Evolutionary conservation across 2,797 vertebrate genomes (phyloP).

Genomic region (Uromys caudimaculatus): DNA sequence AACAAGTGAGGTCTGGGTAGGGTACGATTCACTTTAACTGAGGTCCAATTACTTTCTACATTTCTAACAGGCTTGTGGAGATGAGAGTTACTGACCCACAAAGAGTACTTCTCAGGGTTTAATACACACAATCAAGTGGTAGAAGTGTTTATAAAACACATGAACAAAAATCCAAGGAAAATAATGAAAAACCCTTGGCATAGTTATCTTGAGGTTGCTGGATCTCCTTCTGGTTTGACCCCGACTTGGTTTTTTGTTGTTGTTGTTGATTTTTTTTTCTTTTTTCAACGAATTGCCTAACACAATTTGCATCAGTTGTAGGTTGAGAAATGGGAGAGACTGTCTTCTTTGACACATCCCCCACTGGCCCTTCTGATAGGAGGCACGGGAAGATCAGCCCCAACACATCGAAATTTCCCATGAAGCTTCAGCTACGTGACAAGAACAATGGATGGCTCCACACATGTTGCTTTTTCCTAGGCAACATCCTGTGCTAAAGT

Average conservation of each 20-base stretch:
- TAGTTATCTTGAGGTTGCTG: background rate
- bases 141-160: background rate
- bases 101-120: background rate
- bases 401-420: background rate
- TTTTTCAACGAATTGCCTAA: slow-evolving; percentile 47
- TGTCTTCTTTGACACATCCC: background rate
- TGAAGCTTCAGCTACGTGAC: background rate
- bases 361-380: background rate
- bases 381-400: background rate
- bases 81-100: background rate
- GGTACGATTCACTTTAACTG: background rate
- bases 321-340: slow-evolving; percentile 51
- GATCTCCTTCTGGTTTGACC: slow-evolving; percentile 8
- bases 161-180: background rate
- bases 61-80: background rate
- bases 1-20: background rate
- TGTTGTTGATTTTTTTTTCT: background rate
- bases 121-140: background rate
- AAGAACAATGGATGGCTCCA: background rate
- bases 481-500: background rate
- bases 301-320: slow-evolving; percentile 15
- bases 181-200: background rate
- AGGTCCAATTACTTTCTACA: background rate
- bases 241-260: background rate
- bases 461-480: background rate